These are phyloP conservation scores for Oncorhynchus tshawytscha DNA, from an alignment of 2,113 vertebrate genomes.

Conservation along the genomic window DNA sequence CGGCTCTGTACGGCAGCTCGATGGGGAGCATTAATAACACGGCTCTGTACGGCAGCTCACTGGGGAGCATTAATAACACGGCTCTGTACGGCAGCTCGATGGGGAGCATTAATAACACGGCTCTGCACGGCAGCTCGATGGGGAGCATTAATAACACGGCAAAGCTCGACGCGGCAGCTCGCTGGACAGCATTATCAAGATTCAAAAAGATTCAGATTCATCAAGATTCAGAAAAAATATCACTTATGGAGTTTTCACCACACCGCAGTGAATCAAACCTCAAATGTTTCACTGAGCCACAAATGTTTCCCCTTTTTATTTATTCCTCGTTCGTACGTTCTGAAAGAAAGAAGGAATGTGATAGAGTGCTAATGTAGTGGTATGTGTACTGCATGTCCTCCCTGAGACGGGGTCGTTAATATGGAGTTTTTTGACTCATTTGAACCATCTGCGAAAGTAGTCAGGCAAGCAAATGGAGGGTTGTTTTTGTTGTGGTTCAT, in stretches of 20 bases:
- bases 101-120: no score
- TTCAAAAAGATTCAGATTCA: no score
- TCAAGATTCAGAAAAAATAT: slow-evolving; percentile 49
- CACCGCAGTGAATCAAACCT: slow-evolving; percentile 31
- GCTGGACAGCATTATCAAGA: no score
- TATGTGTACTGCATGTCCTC: neutral
- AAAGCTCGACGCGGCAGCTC: no score
- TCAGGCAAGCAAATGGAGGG: neutral
- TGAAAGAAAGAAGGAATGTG: slow-evolving; percentile 14
- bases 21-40: slow-evolving; percentile 53
- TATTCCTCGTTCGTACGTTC: neutral
- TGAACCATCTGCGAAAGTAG: neutral
- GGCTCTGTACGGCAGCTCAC: neutral
- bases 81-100: no score
- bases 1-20: slow-evolving; percentile 56
- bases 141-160: no score
- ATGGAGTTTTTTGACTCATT: neutral
- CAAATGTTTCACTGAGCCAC: slow-evolving; percentile 12
- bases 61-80: no score
- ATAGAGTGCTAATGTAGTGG: neutral
- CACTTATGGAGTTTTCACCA: slow-evolving; percentile 30
- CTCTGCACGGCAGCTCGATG: no score
- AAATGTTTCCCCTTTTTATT: slow-evolving; percentile 20
- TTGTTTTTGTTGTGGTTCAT: neutral
- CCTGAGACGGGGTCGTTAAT: neutral